Percentiles rank a stretch among this genome's conserved stretches.
phyloP scores from a whole-genome alignment of 2,113 vertebrate species.

The Lampris incognitus region DNA sequence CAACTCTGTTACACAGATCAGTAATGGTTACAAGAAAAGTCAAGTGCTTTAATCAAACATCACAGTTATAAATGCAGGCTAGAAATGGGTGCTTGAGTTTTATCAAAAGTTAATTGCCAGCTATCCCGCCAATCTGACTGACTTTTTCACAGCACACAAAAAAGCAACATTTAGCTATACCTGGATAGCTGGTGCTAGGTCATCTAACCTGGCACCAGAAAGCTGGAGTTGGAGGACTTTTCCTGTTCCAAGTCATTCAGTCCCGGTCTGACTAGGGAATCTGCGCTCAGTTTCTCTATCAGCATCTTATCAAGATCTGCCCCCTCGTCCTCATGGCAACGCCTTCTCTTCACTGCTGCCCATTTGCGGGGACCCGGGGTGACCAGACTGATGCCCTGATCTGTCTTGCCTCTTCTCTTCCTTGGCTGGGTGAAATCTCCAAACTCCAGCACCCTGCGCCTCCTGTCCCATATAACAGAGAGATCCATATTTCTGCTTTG shows the following conservation, averaged over 20 bases:
- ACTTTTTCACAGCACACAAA: too few species aligned
- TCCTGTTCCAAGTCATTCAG: slow-evolving; percentile 72
- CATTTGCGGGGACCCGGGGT: slow-evolving; percentile 77
- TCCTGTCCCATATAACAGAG: slow-evolving; percentile 91
- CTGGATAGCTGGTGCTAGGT: too few species aligned
- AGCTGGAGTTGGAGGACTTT: too few species aligned
- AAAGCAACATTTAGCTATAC: too few species aligned
- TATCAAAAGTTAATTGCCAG: too few species aligned
- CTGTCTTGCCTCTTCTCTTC: slow-evolving; percentile 81
- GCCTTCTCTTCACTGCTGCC: slow-evolving; percentile 81
- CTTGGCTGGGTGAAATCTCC: slow-evolving; percentile 93
- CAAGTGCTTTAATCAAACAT: too few species aligned
- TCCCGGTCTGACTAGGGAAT: slow-evolving; percentile 87
- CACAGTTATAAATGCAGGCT: too few species aligned
- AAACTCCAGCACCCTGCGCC: slow-evolving; percentile 92
- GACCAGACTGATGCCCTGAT: not conserved
- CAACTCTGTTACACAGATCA: too few species aligned
- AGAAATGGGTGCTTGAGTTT: too few species aligned
- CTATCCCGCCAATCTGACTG: too few species aligned
- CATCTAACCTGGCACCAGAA: too few species aligned
- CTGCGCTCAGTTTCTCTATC: slow-evolving; percentile 90
- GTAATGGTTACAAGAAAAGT: too few species aligned
- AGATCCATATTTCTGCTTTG: slow-evolving; percentile 90
- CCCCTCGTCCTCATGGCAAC: slow-evolving; percentile 65
- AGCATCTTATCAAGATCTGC: slow-evolving; percentile 89